Evolutionary conservation across 2,797 vertebrate species (phyloP).

Genomic region (Hybognathus amarus): DNA sequence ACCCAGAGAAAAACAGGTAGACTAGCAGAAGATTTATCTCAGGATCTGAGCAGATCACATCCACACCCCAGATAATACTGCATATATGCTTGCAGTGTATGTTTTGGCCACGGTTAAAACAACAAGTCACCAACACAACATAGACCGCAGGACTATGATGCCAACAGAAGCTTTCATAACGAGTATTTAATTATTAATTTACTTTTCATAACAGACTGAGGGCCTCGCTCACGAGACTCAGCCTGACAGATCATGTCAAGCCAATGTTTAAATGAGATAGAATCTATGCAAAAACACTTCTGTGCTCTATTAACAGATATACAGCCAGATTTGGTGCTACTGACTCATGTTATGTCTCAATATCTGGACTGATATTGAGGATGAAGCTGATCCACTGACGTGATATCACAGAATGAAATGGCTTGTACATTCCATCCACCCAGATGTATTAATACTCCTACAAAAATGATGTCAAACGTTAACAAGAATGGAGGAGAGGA

Average conservation of each 20-base stretch:
- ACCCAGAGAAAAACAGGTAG: slow-evolving; percentile 50
- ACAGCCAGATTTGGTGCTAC: slow-evolving; percentile 15
- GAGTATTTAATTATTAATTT: slow-evolving; percentile 30
- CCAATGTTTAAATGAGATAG: slow-evolving; percentile 26
- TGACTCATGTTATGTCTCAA: slow-evolving; percentile 47
- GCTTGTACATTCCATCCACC: slow-evolving; percentile 15
- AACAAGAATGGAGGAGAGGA: neutral
- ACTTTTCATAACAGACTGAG: slow-evolving; percentile 29
- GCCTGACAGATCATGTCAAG: slow-evolving; percentile 16
- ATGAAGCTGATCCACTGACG: slow-evolving; percentile 18
- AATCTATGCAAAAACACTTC: slow-evolving; percentile 33
- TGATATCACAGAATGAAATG: slow-evolving; percentile 18
- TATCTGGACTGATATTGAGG: slow-evolving; percentile 25
- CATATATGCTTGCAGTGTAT: slow-evolving; percentile 3
- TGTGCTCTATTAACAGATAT: slow-evolving; percentile 40
- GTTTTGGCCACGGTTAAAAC: neutral
- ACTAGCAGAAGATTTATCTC: slow-evolving; percentile 29
- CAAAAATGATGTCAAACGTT: neutral
- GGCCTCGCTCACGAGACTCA: slow-evolving; percentile 10
- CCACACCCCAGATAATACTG: slow-evolving; percentile 13
- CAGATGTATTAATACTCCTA: slow-evolving; percentile 9
- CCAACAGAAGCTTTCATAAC: slow-evolving; percentile 31
- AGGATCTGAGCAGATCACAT: slow-evolving; percentile 40
- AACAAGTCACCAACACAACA: slow-evolving; percentile 12
- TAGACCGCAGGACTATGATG: slow-evolving; percentile 5